Evolutionary conservation across 2,888 invertebrate genomes (phyloP).

Genomic region (Scaptomyza parva): DNA sequence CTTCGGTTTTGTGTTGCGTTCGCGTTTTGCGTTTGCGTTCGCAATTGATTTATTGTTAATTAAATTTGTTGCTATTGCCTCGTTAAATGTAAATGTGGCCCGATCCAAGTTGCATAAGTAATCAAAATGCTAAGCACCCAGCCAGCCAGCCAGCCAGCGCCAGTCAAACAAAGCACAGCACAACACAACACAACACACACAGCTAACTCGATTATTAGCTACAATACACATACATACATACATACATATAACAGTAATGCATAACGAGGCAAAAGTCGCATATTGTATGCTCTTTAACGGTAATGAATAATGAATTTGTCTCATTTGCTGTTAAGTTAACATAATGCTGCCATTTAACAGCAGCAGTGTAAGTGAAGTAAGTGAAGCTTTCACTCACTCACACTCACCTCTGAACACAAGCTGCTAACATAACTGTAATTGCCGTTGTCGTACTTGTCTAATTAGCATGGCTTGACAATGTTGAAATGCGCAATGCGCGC

Average conservation of each 20-base stretch:
- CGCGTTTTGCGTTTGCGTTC: slow-evolving; percentile 22
- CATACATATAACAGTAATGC: slow-evolving; percentile 11
- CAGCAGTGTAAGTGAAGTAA: no score
- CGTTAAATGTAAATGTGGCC: slow-evolving; percentile 66
- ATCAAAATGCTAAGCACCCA: slow-evolving; percentile 56
- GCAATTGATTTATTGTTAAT: slow-evolving; percentile 80
- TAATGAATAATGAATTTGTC: slow-evolving; percentile 1
- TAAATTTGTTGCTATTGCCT: slow-evolving; percentile 59
- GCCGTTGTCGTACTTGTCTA: slow-evolving; percentile 6
- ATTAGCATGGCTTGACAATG: slow-evolving; percentile 40
- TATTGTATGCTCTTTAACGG: slow-evolving; percentile 35
- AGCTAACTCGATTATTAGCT: slow-evolving; percentile 57
- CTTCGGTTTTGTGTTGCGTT: slow-evolving; percentile 41
- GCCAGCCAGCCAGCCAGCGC: no score
- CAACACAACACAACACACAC: slow-evolving; percentile 26
- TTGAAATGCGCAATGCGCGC: slow-evolving; percentile 69
- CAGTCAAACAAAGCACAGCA: no score
- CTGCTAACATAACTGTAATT: slow-evolving; percentile 25
- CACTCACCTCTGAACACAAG: slow-evolving; percentile 3
- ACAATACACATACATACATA: slow-evolving; percentile 50
- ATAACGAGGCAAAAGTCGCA: slow-evolving; percentile 23
- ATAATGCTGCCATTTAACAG: slow-evolving; percentile 2
- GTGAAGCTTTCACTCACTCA: not conserved
- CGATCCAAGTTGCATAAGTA: slow-evolving; percentile 66
- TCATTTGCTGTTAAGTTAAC: not conserved